Evolutionary conservation across 2,888 invertebrate genomes (phyloP).

Genomic region (Cylloceria caligata): DNA sequence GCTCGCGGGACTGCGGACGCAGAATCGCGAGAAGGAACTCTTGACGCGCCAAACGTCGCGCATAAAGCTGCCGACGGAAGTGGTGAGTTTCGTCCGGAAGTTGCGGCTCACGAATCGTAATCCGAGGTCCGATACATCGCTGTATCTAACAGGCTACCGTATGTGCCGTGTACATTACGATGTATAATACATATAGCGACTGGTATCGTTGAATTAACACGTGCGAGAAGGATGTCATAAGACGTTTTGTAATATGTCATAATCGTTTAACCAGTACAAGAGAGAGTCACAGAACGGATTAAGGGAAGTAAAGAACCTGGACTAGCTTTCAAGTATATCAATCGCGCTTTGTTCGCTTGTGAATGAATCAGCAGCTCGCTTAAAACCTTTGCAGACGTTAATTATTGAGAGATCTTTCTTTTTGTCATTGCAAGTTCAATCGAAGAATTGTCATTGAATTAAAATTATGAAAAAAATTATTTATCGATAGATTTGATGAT

Average conservation of each 20-base stretch:
- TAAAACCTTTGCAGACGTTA: too few species aligned
- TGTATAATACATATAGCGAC: background rate
- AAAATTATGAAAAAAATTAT: too few species aligned
- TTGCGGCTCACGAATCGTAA: slow-evolving; percentile 73
- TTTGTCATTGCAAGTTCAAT: too few species aligned
- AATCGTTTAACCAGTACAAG: slow-evolving; percentile 7
- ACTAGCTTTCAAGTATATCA: background rate
- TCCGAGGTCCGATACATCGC: slow-evolving; percentile 59
- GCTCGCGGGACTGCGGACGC: background rate
- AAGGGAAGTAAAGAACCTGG: background rate
- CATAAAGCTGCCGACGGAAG: slow-evolving; percentile 47
- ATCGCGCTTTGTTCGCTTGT: background rate
- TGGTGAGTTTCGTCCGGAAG: slow-evolving; percentile 70
- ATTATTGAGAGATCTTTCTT: too few species aligned
- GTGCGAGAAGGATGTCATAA: slow-evolving; percentile 39
- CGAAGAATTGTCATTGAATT: too few species aligned
- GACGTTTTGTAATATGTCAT: slow-evolving; percentile 9
- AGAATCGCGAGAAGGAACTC: slow-evolving; percentile 10
- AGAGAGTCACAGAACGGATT: background rate
- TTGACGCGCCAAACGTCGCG: background rate
- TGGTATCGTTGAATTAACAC: slow-evolving; percentile 46
- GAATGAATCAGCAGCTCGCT: too few species aligned
- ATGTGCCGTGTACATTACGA: slow-evolving; percentile 38
- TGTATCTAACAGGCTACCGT: background rate
- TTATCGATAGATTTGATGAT: too few species aligned